Evolutionary conservation across 2,888 invertebrate genomes (phyloP).

Genomic region (Cheilosia variabilis): DNA sequence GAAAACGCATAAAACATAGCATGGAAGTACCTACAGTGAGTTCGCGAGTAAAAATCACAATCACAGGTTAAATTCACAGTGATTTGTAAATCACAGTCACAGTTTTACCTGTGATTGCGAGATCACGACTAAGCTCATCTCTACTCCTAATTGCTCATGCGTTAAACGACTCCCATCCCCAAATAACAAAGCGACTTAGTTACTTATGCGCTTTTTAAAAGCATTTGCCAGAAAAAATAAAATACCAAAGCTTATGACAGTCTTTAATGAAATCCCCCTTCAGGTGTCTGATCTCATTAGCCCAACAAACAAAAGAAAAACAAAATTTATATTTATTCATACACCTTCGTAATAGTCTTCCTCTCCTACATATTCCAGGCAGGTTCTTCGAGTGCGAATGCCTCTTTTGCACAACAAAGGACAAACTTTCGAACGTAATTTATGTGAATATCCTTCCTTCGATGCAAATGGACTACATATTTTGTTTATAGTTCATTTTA

Average conservation of each 20-base stretch:
- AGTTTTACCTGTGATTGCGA: no score
- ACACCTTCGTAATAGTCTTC: slow-evolving; percentile 20
- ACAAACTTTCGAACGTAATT: slow-evolving; percentile 69
- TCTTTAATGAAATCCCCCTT: slow-evolving; percentile 15
- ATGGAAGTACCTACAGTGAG: no score
- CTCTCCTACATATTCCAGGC: neutral
- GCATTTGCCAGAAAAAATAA: neutral
- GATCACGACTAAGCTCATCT: no score
- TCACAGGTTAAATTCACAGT: no score
- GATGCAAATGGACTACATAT: slow-evolving; percentile 59
- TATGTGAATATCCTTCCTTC: slow-evolving; percentile 62
- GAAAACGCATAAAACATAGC: no score
- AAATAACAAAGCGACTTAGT: neutral
- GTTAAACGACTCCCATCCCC: neutral
- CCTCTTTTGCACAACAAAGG: slow-evolving; percentile 29
- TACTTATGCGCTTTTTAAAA: neutral
- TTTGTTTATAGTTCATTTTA: slow-evolving; percentile 67
- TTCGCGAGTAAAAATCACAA: no score
- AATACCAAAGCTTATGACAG: neutral
- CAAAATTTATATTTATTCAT: slow-evolving; percentile 38
- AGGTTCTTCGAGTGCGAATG: slow-evolving; percentile 23
- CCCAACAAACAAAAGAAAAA: slow-evolving; percentile 48
- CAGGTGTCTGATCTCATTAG: slow-evolving; percentile 47
- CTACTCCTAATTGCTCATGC: no score
- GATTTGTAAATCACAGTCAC: no score